Percentiles rank a stretch among this genome's conserved stretches.
Conservation (phyloP, 2,888 invertebrate species). For the Drosophila prostipennis region DNA sequence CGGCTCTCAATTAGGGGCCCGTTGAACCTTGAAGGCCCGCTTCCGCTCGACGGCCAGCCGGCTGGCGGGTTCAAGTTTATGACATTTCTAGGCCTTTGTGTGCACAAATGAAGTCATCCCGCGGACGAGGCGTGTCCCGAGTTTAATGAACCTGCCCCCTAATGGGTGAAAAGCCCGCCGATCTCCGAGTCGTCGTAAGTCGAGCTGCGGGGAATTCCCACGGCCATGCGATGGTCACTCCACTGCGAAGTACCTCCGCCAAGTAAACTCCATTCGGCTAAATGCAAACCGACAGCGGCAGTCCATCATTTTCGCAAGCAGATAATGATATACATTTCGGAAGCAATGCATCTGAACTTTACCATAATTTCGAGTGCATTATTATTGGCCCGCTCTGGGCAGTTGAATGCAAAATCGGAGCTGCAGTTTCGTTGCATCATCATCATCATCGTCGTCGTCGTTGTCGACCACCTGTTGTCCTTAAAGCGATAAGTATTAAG, state of each 20-base stretch:
- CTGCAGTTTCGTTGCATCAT: slow-evolving; percentile 54
- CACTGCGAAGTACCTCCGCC: slow-evolving; percentile 11
- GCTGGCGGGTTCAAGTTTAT: slow-evolving; percentile 67
- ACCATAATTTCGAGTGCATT: slow-evolving; percentile 70
- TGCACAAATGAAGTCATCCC: slow-evolving; percentile 67
- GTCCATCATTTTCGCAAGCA: slow-evolving; percentile 68
- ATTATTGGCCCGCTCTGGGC: slow-evolving; percentile 58
- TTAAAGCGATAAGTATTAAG: slow-evolving; percentile 69
- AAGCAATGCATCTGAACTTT: slow-evolving; percentile 75
- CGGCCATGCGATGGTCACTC: slow-evolving; percentile 50
- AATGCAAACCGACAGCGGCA: slow-evolving; percentile 59
- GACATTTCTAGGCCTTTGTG: slow-evolving; percentile 61
- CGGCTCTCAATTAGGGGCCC: slow-evolving; percentile 59
- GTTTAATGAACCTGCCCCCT: slow-evolving; percentile 64
- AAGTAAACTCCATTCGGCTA: slow-evolving; percentile 27
- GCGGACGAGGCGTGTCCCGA: slow-evolving; percentile 58
- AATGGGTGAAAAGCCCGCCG: not conserved
- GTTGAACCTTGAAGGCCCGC: slow-evolving; percentile 58
- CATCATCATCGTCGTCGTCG: slow-evolving; percentile 16
- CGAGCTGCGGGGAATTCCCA: slow-evolving; percentile 60
- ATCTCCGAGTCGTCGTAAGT: slow-evolving; percentile 2
- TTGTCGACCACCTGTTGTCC: slow-evolving; percentile 73
- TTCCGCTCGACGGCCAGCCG: slow-evolving; percentile 52
- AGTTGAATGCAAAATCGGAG: slow-evolving; percentile 21
- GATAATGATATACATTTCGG: slow-evolving; percentile 77